Conservation (phyloP, 1,140 invertebrate genomes). For the Ips nitidus region DNA sequence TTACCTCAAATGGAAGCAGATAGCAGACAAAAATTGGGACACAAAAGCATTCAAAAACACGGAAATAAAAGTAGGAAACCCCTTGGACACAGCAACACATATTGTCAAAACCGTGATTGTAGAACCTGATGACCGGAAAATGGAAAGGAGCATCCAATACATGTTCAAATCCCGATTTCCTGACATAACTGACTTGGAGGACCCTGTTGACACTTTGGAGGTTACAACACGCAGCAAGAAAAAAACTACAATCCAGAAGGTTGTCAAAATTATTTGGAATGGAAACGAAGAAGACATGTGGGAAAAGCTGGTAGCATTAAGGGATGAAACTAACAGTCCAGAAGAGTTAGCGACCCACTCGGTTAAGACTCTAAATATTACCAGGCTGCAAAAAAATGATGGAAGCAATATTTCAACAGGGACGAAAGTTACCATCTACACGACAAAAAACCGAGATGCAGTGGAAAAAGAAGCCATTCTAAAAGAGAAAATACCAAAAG, state of each 20-base stretch:
- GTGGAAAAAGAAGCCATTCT: background rate
- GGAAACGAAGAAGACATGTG: background rate
- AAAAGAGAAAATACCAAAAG: background rate
- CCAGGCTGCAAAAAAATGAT: background rate
- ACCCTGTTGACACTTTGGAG: background rate
- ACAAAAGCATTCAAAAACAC: background rate
- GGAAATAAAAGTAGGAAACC: background rate
- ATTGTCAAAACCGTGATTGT: background rate
- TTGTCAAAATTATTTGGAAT: background rate
- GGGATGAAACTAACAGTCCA: background rate
- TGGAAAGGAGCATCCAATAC: background rate
- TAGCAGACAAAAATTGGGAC: too few species aligned
- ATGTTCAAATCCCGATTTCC: background rate
- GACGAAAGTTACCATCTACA: conserved; percentile 2
- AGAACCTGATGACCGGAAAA: background rate
- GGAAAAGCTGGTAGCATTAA: background rate
- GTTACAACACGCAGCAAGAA: background rate
- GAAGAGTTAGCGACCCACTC: background rate
- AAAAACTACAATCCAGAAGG: background rate
- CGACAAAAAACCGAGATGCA: background rate
- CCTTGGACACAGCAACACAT: background rate
- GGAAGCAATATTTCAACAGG: background rate
- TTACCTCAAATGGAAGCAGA: background rate
- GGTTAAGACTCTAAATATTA: background rate
- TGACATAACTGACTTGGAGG: too few species aligned